Evolutionary conservation across 2,888 invertebrate species (phyloP), one percentile per base, ranked within the genome.

Genomic region (Tolmerus cingulatus): DNA sequence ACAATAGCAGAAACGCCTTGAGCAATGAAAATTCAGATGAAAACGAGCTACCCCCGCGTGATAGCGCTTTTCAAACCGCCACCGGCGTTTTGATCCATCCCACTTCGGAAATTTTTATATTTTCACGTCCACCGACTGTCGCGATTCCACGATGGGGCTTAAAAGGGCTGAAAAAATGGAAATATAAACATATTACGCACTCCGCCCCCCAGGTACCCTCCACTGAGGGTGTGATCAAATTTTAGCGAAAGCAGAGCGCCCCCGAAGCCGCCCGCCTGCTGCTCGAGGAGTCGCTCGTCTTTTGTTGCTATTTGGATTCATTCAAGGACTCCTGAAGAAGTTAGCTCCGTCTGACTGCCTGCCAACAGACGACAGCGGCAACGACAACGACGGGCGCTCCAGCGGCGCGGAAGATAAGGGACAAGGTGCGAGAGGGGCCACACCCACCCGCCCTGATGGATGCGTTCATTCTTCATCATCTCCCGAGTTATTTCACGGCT

Each of bases 151-250:
- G 51, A 81, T 19, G 34, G 81, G 55, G 51, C 27, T 55, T 30
- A 55, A 81, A 81, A 51, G 34, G 85, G 19, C 74, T 85, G 43
- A 74, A 46, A 74, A 82, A 85, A 74, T 74, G 85, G 40, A 85
- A 85, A 85, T 74, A 85, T 85, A 74, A 85, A 85, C 43, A 85
- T 30, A 46, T 82, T 57, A 57, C 57, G 82, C 76, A 76, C 16
- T 76, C 7, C 14, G 14, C 76, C 7, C 76, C 37, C 16, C 3
- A 14, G 34, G 37, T 76, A 1, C 9, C 37, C 23, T 43, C 78
- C 43, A 9, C 5, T 19, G 19, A 12, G 23, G 43, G 37, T 34
- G 78, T 78, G 77, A 77, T 77, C 77, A 77, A 77, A 77, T 77
- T 77, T 77, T 37, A 77, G 30, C 34, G 37, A 77, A 77, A 40